phyloP scores from a whole-genome alignment of 2,888 invertebrate species.

The Ellobium chinense region DNA sequence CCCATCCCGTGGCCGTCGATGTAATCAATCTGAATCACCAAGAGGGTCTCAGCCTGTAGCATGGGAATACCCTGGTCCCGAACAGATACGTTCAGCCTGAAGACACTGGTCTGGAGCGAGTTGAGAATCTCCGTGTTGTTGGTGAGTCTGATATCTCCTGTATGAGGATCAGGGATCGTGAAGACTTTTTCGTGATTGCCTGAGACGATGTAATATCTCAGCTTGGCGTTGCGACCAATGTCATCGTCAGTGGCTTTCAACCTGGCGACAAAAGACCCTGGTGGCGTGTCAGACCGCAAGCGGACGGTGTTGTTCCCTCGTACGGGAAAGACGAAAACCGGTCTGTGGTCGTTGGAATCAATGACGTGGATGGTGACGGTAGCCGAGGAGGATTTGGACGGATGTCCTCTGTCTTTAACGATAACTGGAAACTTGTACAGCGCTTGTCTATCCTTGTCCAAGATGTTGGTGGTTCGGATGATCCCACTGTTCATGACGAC shows the following conservation, averaged over 20 bases:
- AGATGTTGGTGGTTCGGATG: conserved; percentile 55
- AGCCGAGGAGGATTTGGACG: conserved; percentile 60
- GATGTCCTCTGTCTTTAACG: conserved; percentile 67
- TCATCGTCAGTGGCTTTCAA: conserved; percentile 62
- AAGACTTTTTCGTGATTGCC: conserved; percentile 59
- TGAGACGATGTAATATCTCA: conserved; percentile 58
- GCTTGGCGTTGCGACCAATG: conserved; percentile 60
- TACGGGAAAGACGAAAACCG: conserved; percentile 66
- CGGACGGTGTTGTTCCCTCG: conserved; percentile 57
- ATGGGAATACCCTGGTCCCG: conserved; percentile 64
- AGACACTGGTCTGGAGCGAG: conserved; percentile 33
- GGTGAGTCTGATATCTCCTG: conserved; percentile 58
- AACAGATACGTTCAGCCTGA: conserved; percentile 58
- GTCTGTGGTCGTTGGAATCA: conserved; percentile 72
- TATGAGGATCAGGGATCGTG: conserved; percentile 48
- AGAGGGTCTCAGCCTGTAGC: conserved; percentile 53
- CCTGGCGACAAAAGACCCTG: conserved; percentile 54
- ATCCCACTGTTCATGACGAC: conserved; percentile 60
- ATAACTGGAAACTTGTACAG: conserved; percentile 62
- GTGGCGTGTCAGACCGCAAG: conserved; percentile 49
- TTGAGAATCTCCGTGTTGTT: conserved; percentile 39
- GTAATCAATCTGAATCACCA: conserved; percentile 51
- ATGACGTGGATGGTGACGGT: conserved; percentile 61
- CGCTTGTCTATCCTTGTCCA: conserved; percentile 62
- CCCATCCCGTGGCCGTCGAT: conserved; percentile 36